Conservation (phyloP, 2,113 vertebrate genomes). For the Planiliza haematocheilus region DNA sequence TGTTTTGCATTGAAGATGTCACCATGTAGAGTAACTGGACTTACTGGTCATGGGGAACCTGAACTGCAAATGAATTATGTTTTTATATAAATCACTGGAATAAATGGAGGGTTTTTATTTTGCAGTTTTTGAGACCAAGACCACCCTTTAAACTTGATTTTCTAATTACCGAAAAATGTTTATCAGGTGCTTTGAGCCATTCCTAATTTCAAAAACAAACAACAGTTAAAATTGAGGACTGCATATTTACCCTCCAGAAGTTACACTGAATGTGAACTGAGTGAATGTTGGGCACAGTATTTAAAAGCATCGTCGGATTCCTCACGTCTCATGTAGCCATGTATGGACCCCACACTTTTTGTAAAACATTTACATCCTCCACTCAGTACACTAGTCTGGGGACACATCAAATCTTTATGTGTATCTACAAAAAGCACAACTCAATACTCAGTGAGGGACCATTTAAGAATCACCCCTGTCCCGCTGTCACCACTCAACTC, state of each 20-base stretch:
- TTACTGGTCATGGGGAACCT: slow-evolving; percentile 22
- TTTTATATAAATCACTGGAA: slow-evolving; percentile 57
- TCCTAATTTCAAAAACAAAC: slow-evolving; percentile 50
- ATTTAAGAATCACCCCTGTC: slow-evolving; percentile 28
- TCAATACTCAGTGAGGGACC: slow-evolving; percentile 58
- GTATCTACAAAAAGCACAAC: slow-evolving; percentile 68
- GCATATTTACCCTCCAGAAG: slow-evolving; percentile 45
- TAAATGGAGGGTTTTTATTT: slow-evolving; percentile 36
- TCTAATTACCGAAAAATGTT: slow-evolving; percentile 55
- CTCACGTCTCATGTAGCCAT: slow-evolving; percentile 30
- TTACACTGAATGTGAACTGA: slow-evolving; percentile 48
- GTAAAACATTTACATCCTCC: slow-evolving; percentile 27
- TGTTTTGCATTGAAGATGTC: slow-evolving; percentile 51
- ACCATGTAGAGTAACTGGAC: slow-evolving; percentile 44
- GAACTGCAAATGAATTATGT: slow-evolving; percentile 33
- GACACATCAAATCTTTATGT: slow-evolving; percentile 43
- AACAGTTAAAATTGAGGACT: slow-evolving; percentile 33
- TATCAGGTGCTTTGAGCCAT: slow-evolving; percentile 79
- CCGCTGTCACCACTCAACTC: background rate
- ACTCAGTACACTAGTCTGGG: slow-evolving; percentile 26
- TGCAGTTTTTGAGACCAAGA: slow-evolving; percentile 54
- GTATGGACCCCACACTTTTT: slow-evolving; percentile 26
- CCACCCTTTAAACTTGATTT: slow-evolving; percentile 75
- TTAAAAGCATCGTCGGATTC: slow-evolving; percentile 28
- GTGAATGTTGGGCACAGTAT: slow-evolving; percentile 51